Percentiles rank a stretch among this genome's conserved stretches.
Evolutionary conservation across 2,113 vertebrate species (phyloP).

Genomic region (Esox niger): DNA sequence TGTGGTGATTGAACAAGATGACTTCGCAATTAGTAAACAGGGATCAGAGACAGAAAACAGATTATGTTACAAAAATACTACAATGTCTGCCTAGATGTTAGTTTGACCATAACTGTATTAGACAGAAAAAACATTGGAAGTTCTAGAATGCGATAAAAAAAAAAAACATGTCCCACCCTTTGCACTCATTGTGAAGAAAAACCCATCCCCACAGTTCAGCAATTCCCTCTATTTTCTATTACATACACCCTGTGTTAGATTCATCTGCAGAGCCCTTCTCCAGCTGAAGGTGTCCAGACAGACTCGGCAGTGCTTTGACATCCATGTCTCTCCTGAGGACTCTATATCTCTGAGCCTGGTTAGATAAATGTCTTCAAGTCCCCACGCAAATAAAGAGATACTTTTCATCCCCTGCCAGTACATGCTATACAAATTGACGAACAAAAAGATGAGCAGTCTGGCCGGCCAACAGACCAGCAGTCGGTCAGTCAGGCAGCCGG

Average conservation of each 20-base stretch:
- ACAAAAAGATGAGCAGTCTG: no score
- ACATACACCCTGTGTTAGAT: neutral
- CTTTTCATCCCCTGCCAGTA: neutral
- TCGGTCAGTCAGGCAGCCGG: no score
- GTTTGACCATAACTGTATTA: neutral
- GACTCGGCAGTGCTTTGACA: neutral
- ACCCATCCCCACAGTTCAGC: neutral
- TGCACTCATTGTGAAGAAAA: neutral
- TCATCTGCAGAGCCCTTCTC: neutral
- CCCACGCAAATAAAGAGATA: neutral
- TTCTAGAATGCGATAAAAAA: no score
- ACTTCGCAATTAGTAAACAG: no score
- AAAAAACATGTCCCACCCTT: neutral
- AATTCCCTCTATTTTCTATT: neutral
- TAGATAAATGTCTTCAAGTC: neutral
- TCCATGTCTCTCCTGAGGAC: neutral
- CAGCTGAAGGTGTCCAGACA: neutral
- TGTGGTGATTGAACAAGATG: no score
- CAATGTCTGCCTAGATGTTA: no score
- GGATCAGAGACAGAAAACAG: no score
- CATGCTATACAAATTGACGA: no score
- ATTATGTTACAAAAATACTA: no score
- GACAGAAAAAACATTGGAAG: neutral
- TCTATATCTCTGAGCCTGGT: neutral
- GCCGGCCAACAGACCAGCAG: no score